A percentile compares a stretch with the other conserved stretches of the same genome.
These are phyloP conservation scores for Gonioctena quinquepunctata DNA, from an alignment of 1,140 invertebrate species.

Conservation along the genomic window DNA sequence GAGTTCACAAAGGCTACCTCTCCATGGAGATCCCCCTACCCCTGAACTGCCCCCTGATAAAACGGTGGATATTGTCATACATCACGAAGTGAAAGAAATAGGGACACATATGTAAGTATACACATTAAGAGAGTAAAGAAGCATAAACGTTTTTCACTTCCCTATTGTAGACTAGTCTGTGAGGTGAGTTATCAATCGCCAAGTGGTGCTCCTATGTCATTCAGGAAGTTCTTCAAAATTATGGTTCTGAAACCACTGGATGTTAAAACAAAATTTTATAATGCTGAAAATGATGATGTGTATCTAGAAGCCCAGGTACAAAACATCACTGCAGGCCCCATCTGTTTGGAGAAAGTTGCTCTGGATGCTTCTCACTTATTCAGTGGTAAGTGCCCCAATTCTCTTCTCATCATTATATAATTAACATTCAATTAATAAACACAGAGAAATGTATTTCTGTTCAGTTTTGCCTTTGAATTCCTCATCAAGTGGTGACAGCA, in stretches of 20 bases:
- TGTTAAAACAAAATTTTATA: constrained; percentile 98
- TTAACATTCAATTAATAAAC: no score
- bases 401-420: neutral
- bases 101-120: constrained; percentile 90
- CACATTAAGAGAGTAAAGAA: no score
- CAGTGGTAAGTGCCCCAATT: constrained; percentile 64
- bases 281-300: constrained; percentile 95
- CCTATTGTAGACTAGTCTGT: constrained; percentile 83
- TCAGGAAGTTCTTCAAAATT: constrained; percentile 98
- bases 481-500: constrained; percentile 66
- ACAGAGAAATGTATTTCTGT: constrained; percentile 24
- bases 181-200: constrained; percentile 87
- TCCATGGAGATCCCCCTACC: constrained; percentile 69
- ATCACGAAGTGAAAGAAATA: constrained; percentile 98
- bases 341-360: constrained; percentile 89
- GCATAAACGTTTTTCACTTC: constrained; percentile 24
- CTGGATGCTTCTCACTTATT: constrained; percentile 91
- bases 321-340: constrained; percentile 87
- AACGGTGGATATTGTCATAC: constrained; percentile 92
- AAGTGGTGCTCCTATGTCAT: constrained; percentile 72
- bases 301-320: constrained; percentile 96
- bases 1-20: constrained; percentile 79
- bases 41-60: constrained; percentile 76
- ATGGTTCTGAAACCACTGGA: constrained; percentile 97
- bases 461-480: constrained; percentile 69